These are phyloP conservation scores for Rousettus leschenaultii DNA, from an alignment of 2,113 vertebrate genomes.

Conservation along the genomic window DNA sequence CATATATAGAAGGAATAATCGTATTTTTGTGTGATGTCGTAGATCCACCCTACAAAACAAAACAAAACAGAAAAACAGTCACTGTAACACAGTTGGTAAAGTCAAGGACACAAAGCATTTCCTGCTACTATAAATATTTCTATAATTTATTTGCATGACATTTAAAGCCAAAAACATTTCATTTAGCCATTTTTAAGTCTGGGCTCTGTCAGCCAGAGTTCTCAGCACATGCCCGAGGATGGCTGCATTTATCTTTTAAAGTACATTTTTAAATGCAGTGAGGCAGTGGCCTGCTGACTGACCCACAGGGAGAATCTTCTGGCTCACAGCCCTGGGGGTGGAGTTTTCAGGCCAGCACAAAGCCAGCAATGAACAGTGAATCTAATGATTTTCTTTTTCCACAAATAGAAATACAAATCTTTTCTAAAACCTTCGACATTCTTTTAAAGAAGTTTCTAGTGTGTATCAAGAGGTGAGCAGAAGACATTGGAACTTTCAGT, in stretches of 20 bases:
- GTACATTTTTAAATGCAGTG: not conserved
- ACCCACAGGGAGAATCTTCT: not conserved
- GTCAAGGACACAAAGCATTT: not conserved
- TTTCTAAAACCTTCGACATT: not conserved
- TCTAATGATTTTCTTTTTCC: not conserved
- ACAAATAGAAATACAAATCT: not conserved
- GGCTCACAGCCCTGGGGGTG: not conserved
- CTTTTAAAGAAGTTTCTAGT: not conserved
- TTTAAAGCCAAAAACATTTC: not conserved
- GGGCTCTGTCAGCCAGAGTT: not conserved
- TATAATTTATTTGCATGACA: not conserved
- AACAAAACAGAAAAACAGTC: conserved; percentile 19
- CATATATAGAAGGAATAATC: conserved; percentile 88
- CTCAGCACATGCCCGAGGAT: not conserved
- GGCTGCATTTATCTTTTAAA: not conserved
- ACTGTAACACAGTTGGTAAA: conserved; percentile 19
- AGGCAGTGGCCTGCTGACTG: too few species aligned
- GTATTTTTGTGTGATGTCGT: conserved; percentile 86
- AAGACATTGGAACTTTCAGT: not conserved
- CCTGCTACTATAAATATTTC: not conserved
- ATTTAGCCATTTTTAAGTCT: not conserved
- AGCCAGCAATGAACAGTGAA: not conserved
- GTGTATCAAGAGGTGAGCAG: not conserved
- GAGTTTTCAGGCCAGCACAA: not conserved
- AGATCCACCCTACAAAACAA: conserved; percentile 88